These are phyloP conservation scores for Spodoptera exigua DNA, from an alignment of 2,888 invertebrate genomes.

Conservation along the genomic window DNA sequence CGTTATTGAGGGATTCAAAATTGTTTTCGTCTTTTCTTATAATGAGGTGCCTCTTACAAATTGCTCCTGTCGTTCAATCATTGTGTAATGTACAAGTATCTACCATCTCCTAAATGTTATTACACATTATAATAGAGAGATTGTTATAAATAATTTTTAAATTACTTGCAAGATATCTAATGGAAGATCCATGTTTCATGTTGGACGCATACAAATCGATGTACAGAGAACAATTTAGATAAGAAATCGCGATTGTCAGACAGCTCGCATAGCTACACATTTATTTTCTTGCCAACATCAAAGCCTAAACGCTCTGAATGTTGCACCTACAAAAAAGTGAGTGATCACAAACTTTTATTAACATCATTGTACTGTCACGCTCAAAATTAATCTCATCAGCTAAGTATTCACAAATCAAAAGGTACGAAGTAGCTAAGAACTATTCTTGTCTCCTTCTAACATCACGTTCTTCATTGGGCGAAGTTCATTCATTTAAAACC, in stretches of 20 bases:
- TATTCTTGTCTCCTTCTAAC: constrained; percentile 53
- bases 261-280: constrained; percentile 40
- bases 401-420: constrained; percentile 58
- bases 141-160: constrained; percentile 37
- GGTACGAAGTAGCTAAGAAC: constrained; percentile 55
- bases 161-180: constrained; percentile 33
- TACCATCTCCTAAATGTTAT: constrained; percentile 18
- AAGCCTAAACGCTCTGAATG: constrained; percentile 35
- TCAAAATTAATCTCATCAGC: constrained; percentile 64
- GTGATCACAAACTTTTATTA: constrained; percentile 63
- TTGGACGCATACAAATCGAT: constrained; percentile 47
- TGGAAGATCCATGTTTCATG: constrained; percentile 33
- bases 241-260: constrained; percentile 49
- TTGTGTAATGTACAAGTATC: constrained; percentile 9
- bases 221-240: constrained; percentile 52
- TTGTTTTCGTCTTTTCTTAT: background rate
- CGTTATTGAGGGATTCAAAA: no score
- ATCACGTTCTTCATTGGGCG: constrained; percentile 54
- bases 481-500: constrained; percentile 61
- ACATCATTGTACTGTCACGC: constrained; percentile 64
- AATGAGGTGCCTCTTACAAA: constrained; percentile 25
- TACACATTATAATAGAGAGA: constrained; percentile 16
- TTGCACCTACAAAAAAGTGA: constrained; percentile 59
- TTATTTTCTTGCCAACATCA: constrained; percentile 49
- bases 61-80: constrained; percentile 21